Percentiles rank a stretch among this genome's conserved stretches.
Conservation (phyloP, 92 coral and sea anemone genomes). For the Bergia sp. region DNA sequence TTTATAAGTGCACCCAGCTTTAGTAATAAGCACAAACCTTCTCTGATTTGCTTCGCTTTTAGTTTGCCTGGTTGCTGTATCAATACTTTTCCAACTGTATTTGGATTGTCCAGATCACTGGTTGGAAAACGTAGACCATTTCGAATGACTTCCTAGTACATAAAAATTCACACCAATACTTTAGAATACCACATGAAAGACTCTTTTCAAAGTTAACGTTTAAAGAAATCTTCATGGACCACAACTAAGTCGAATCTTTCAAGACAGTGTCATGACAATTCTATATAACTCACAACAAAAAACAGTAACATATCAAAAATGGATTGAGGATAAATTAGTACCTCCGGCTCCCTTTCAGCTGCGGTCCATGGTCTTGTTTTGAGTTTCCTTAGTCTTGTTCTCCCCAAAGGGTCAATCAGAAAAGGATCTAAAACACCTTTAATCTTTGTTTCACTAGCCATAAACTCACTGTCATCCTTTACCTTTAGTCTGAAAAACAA, state of each 20-base stretch:
- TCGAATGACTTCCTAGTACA: constrained; percentile 71
- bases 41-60: constrained; percentile 93
- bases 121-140: constrained; percentile 90
- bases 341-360: constrained; percentile 67
- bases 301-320: background rate
- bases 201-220: background rate
- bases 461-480: constrained; percentile 50
- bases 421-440: constrained; percentile 78
- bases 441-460: constrained; percentile 37
- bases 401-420: constrained; percentile 89
- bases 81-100: constrained; percentile 76
- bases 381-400: constrained; percentile 90
- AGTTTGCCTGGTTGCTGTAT: constrained; percentile 95
- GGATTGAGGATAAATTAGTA: background rate
- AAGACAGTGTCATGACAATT: background rate
- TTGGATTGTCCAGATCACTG: constrained; percentile 72
- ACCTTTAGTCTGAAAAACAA: constrained; percentile 50
- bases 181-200: background rate
- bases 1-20: background rate
- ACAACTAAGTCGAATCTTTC: background rate
- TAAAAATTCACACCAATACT: background rate
- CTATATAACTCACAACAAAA: background rate
- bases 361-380: constrained; percentile 87
- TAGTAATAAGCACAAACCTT: constrained; percentile 60
- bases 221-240: background rate